A percentile compares a stretch with the other conserved stretches of the same genome.
These are phyloP conservation scores for Lithobates sylvaticus DNA, from an alignment of 2,797 vertebrate species.

Conservation along the genomic window DNA sequence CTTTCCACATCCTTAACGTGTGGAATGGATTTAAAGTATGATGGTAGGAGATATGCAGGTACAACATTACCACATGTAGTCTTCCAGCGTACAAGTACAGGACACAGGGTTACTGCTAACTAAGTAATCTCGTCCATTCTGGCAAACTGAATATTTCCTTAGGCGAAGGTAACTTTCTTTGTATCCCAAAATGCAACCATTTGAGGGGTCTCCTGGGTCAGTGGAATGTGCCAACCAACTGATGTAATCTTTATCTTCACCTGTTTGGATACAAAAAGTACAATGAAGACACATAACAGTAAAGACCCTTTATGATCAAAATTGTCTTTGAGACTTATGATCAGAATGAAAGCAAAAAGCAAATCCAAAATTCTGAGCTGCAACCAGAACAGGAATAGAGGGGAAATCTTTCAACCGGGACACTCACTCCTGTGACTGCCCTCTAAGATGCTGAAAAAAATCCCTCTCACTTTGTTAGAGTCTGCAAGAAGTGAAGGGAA, in stretches of 20 bases:
- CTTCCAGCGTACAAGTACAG: slow-evolving; percentile 89
- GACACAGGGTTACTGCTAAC: slow-evolving; percentile 82
- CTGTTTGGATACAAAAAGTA: slow-evolving; percentile 68
- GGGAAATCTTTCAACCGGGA: no score
- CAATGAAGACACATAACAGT: no score
- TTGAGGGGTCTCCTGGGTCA: slow-evolving; percentile 83
- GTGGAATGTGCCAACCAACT: slow-evolving; percentile 94
- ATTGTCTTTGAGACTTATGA: no score
- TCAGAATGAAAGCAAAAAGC: no score
- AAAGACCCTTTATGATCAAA: no score
- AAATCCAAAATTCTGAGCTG: no score
- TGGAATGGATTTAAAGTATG: not conserved
- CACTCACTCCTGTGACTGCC: no score
- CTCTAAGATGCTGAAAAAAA: no score
- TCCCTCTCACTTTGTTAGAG: no score
- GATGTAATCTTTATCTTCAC: slow-evolving; percentile 85
- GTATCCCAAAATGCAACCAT: slow-evolving; percentile 95
- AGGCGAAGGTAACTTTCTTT: slow-evolving; percentile 90
- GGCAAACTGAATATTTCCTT: slow-evolving; percentile 89
- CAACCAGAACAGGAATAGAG: no score
- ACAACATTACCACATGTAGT: slow-evolving; percentile 89
- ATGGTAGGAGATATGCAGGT: not conserved
- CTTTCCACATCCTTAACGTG: no score
- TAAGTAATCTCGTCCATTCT: slow-evolving; percentile 87
- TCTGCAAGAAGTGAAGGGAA: no score